Percentiles rank a stretch among this genome's conserved stretches.
Conservation (phyloP, 2,888 invertebrate genomes). For the Timema cristinae region DNA sequence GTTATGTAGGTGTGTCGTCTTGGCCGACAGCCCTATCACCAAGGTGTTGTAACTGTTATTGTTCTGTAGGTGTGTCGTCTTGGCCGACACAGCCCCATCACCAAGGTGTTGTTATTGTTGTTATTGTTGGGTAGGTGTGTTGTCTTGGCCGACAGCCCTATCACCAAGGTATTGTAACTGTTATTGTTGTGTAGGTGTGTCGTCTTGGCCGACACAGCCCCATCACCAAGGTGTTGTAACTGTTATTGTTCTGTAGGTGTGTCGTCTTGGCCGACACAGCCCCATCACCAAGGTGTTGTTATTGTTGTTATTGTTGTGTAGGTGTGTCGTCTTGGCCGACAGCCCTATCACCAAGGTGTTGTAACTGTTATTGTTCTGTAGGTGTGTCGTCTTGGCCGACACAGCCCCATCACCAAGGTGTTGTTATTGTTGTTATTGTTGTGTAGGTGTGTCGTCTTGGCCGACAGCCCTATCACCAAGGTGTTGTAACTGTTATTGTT, state of each 20-base stretch:
- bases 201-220: constrained; percentile 91
- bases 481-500: constrained; percentile 82
- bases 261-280: constrained; percentile 73
- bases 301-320: constrained; percentile 80
- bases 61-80: constrained; percentile 86
- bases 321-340: constrained; percentile 88
- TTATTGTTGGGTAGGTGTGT: no score
- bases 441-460: constrained; percentile 75
- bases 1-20: constrained; percentile 39
- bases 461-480: constrained; percentile 74
- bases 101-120: constrained; percentile 78
- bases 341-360: constrained; percentile 80
- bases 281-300: constrained; percentile 78
- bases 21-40: constrained; percentile 68
- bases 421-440: constrained; percentile 83
- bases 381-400: constrained; percentile 88
- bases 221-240: constrained; percentile 74
- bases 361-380: no score
- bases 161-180: constrained; percentile 77
- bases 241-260: constrained; percentile 91
- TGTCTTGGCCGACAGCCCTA: constrained; percentile 71
- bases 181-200: constrained; percentile 88
- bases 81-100: constrained; percentile 89
- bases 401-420: constrained; percentile 81
- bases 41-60: constrained; percentile 81